phyloP scores from a whole-genome alignment of 2,888 invertebrate species.

The Aphidius colemani region DNA sequence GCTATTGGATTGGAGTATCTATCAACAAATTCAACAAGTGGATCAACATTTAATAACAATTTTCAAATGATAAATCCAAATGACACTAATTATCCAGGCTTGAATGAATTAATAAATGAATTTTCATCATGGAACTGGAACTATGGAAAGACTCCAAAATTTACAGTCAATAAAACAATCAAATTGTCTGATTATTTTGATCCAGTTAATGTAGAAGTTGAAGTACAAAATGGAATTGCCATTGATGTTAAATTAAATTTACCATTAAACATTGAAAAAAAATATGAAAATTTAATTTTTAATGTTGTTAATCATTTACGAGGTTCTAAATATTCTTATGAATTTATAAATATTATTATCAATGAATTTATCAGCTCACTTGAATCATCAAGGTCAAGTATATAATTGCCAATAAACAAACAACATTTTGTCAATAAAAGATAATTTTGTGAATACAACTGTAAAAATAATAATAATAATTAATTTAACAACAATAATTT shows the following conservation, averaged over 20 bases:
- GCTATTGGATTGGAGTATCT: constrained; percentile 86
- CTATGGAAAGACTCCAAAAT: constrained; percentile 84
- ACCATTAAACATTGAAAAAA: constrained; percentile 65
- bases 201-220: constrained; percentile 68
- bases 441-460: too few species aligned
- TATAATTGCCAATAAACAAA: too few species aligned
- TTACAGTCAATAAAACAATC: constrained; percentile 72
- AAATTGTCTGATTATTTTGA: constrained; percentile 63
- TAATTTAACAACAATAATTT: too few species aligned
- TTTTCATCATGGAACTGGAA: constrained; percentile 87
- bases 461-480: too few species aligned
- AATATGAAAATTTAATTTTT: constrained; percentile 68
- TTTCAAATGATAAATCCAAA: constrained; percentile 86
- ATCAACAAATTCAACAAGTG: constrained; percentile 74
- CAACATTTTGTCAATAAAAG: too few species aligned
- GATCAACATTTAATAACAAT: constrained; percentile 72
- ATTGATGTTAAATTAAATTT: constrained; percentile 69
- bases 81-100: constrained; percentile 84
- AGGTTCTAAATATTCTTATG: constrained; percentile 68
- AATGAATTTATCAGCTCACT: too few species aligned
- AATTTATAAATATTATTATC: constrained; percentile 67
- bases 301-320: constrained; percentile 70
- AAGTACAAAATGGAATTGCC: constrained; percentile 70
- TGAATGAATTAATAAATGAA: constrained; percentile 71
- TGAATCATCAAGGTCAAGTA: too few species aligned